Evolutionary conservation across 2,113 vertebrate genomes (phyloP), one percentile per base, ranked within the genome.

Genomic region (Cebidichthys violaceus): DNA sequence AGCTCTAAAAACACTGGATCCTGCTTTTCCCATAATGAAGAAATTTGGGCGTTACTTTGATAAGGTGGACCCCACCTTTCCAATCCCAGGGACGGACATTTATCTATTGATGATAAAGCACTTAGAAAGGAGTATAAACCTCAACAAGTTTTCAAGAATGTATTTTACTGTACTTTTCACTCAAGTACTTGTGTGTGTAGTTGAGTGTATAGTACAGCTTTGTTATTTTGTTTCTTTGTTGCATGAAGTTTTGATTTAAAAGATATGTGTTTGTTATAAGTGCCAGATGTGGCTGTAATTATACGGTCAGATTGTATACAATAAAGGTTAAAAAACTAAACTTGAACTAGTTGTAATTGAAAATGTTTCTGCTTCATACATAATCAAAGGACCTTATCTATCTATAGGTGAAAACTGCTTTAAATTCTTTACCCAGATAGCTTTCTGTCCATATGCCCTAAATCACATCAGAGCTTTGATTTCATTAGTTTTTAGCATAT

Each of bases 391-490:
- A 41, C 4, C 17, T 13, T 45, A 37, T 39, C 57, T 41, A 3
- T 59, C n/a, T n/a, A 22, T 59, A 27, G 18, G 35, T 47, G 43
- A 18, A 55, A 71, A 52, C 11, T 47, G 9, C 22, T 69, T 18
- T 43, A 0, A 29, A 45, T 70, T 59, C 54, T 20, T 3, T 66
- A 27, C 22, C 29, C 24, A 35, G 14, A 27, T 76, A 24, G 77
- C 55, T 75, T 15, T 57, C 13, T 45, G 17, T 22, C 10, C 20
- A n/a, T 39, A 61, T 66, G 14, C 24, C 29, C 45, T 50, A 20
- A 72, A 75, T 82, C 54, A 29, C 37, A 29, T 52, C 54, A 41
- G 2, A 61, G 47, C 70, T 84, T 82, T 37, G n/a, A 65, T 45
- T 41, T 57, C 4, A 61, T 77, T 39, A 20, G 2, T 60, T 65